Evolutionary conservation across 2,797 vertebrate species (phyloP).

Genomic region (Semaprochilodus insignis): DNA sequence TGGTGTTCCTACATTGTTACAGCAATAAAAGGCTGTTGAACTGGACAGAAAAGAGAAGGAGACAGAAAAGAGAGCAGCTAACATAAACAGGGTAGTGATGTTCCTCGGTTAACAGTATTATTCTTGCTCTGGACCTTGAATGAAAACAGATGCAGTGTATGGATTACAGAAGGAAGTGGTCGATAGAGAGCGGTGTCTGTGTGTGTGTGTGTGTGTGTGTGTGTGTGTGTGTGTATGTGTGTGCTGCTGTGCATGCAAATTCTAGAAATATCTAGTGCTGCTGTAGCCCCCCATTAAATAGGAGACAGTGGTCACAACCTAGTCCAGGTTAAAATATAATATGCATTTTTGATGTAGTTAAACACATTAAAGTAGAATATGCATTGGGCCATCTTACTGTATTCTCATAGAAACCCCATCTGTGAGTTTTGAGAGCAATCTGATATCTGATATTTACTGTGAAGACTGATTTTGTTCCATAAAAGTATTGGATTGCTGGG

Average conservation of each 20-base stretch:
- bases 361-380: too few species aligned
- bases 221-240: not conserved
- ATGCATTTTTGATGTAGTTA: too few species aligned
- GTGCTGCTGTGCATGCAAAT: not conserved
- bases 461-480: too few species aligned
- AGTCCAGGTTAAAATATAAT: too few species aligned
- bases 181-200: constrained; percentile 7
- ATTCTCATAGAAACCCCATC: too few species aligned
- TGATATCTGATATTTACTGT: too few species aligned
- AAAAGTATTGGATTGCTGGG: too few species aligned
- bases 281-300: not conserved
- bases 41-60: not conserved
- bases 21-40: not conserved
- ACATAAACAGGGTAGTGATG: constrained; percentile 19
- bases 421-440: too few species aligned
- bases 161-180: not conserved
- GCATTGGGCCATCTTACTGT: too few species aligned
- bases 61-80: not conserved
- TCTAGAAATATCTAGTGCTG: not conserved
- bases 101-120: constrained; percentile 36
- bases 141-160: constrained; percentile 40
- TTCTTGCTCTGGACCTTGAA: constrained; percentile 8
- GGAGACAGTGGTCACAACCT: too few species aligned
- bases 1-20: not conserved
- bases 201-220: not conserved